Evolutionary conservation across 2,113 vertebrate genomes (phyloP).

Genomic region (Climacteris rufus): DNA sequence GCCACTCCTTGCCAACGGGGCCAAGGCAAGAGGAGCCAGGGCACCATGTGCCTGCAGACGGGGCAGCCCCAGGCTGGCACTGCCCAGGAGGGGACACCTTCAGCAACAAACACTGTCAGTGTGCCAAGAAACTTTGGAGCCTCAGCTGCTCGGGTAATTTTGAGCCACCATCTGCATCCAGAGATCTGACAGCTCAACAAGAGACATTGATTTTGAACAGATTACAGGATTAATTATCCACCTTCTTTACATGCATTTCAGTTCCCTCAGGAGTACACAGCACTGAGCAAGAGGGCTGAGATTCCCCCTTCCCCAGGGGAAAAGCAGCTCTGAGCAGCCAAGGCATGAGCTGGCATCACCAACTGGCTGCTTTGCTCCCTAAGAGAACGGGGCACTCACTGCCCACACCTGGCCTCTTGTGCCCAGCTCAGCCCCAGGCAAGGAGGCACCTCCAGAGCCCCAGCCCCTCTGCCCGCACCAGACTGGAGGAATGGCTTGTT

Average conservation of each 20-base stretch:
- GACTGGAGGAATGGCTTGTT: background rate
- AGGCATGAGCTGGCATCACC: accelerated
- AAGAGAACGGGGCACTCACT: background rate
- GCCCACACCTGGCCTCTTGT: background rate
- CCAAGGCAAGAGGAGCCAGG: background rate
- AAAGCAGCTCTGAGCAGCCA: background rate
- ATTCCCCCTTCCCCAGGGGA: background rate
- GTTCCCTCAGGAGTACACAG: background rate
- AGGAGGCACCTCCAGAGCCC: background rate
- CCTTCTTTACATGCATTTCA: background rate
- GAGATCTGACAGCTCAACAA: background rate
- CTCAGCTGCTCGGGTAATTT: background rate
- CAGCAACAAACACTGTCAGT: background rate
- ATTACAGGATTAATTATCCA: constrained; percentile 17
- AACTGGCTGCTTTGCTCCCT: background rate
- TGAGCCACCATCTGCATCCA: background rate
- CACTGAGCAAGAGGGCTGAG: background rate
- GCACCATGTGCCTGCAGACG: background rate
- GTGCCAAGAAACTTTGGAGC: background rate
- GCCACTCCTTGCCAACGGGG: accelerated
- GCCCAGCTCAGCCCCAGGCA: background rate
- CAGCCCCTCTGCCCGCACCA: accelerated
- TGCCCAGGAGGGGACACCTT: background rate
- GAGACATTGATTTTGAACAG: constrained; percentile 9
- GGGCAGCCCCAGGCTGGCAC: background rate